Evolutionary conservation across 2,888 invertebrate genomes (phyloP), one percentile per base, ranked within the genome.

Genomic region (Iselma pallidipennis): DNA sequence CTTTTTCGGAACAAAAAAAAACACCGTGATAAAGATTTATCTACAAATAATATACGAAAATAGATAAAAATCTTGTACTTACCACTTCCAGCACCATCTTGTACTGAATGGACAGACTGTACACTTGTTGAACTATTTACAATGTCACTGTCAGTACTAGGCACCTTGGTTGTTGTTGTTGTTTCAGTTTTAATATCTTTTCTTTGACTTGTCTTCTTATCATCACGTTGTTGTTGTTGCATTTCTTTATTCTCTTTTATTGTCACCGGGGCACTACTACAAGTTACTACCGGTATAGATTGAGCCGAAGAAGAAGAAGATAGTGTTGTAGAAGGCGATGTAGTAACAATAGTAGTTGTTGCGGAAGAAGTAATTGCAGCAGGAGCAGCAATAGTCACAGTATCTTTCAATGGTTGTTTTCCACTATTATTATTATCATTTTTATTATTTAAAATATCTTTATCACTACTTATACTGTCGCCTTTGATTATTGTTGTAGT

Each of bases 361-460:
- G 54, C 16, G 37, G 55, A 28, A 59, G 54, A 31, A 51, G 59
- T 60, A 52, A 59, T 66, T 21, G 48, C 56, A 48, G 60, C 57
- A 12, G 55, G 59, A 58, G 63, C 63, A 12, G 57, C 53, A 28
- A 54, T 51, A 59, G 31, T 53, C 53, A 58, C 57, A 48, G 23
- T 53, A 59, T 58, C 29, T 61, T 49, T n/a, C 52, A 57, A 29
- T 61, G 55, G 57, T 65, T 59, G 61, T 62, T 59, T 66, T 55
- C 48, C 37, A 61, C 29, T 64, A 42, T 61, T 63, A 55, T 50
- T 54, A 54, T 57, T 55, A 49, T 65, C 61, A 21, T 45, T 68
- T 63, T 71, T 71, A 64, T 67, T 61, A 60, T 60, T 68, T 67
- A 70, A 70, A 71, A 64, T 57, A 29, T 66, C 68, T 64, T 67